Percentiles rank a stretch among this genome's conserved stretches.
These are phyloP conservation scores for Pachycephala philippinensis DNA, from an alignment of 2,113 vertebrate species.

Conservation along the genomic window DNA sequence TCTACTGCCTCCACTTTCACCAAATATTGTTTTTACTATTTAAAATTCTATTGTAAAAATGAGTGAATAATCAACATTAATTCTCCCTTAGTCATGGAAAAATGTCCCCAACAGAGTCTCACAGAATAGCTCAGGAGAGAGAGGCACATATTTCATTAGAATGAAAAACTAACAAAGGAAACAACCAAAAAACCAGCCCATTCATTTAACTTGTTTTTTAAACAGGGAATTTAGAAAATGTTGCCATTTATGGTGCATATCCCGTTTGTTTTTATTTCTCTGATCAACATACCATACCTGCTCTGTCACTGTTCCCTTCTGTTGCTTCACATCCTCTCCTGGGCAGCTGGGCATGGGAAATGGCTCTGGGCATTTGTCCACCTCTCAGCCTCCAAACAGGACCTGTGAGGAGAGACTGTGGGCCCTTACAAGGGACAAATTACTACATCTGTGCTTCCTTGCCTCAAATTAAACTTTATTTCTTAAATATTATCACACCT, in stretches of 20 bases:
- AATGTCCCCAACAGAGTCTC: background rate
- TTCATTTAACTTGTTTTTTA: background rate
- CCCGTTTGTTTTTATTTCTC: background rate
- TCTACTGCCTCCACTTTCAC: background rate
- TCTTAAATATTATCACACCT: background rate
- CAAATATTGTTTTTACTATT: background rate
- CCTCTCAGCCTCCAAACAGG: background rate
- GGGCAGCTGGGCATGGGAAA: rapidly evolving
- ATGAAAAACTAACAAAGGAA: background rate
- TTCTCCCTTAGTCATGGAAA: background rate
- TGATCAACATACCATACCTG: background rate
- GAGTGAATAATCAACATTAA: background rate
- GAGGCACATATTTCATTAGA: background rate
- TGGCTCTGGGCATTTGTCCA: background rate
- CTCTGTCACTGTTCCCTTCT: background rate
- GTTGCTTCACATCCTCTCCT: background rate
- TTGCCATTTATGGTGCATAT: background rate
- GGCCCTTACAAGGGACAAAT: background rate
- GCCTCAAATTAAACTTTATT: background rate
- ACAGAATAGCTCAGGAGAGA: background rate
- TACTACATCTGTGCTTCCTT: background rate
- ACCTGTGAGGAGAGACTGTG: background rate
- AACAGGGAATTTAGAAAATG: background rate
- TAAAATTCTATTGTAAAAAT: background rate
- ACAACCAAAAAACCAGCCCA: background rate